Evolutionary conservation across 2,888 invertebrate species (phyloP), one percentile per base, ranked within the genome.

Genomic region (Allacma fusca): DNA sequence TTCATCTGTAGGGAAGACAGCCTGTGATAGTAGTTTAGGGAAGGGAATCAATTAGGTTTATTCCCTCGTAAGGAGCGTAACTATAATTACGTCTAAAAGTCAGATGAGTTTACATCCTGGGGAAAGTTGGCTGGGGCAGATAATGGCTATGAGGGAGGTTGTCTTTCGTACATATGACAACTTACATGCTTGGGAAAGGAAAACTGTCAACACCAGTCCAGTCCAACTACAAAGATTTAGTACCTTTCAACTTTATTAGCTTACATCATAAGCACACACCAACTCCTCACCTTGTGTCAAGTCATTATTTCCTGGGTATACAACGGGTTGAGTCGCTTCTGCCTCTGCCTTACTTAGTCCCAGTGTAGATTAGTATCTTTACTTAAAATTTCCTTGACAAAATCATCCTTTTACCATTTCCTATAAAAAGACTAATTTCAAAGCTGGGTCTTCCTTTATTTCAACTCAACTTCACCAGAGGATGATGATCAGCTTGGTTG

Each of bases 201-300:
- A 74, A 77, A 77, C 68, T 78, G 78, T 74, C 78, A 74, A 62
- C 68, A 29, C 50, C 73, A 73, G 57, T 28, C 26, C 40, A 62
- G 50, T 57, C 40, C 34, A 59, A 62, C 62, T 62, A 62, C 62
- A 73, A 74, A 68, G 74, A 69, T 74, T 74, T 74, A 74, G 59
- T 57, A 73, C 78, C 40, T 57, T 29, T 29, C 28, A 67, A 26
- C 44, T 68, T 77, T 72, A 73, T 77, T 64, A 64, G 73, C 64
- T 74, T 64, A 64, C 64, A 40, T 64, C 64, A 64, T 64, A n/a
- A 2, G 62, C 62, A 26, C 23, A 19, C 62, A 19, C 62, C 50
- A 50, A 50, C 19, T 50, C 50, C 59, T 72, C 72, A 57, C 72
- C 59, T 57, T 72, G 23, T 72, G 72, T 72, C 71, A 71, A 71